A percentile compares a stretch with the other conserved stretches of the same genome.
Conservation (phyloP, 2,113 vertebrate species). For the Prunella fulvescens region DNA sequence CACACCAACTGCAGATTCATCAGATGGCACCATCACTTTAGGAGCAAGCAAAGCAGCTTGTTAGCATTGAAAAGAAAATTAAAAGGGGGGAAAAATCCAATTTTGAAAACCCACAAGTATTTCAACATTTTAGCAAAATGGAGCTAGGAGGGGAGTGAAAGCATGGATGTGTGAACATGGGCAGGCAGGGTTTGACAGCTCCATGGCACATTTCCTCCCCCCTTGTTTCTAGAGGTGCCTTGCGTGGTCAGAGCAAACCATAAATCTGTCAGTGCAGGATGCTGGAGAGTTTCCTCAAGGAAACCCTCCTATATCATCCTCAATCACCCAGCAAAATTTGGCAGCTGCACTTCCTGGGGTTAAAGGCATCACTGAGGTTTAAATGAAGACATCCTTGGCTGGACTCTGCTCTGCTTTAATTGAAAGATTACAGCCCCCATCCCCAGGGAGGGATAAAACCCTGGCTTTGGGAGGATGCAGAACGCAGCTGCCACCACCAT, state of each 20-base stretch:
- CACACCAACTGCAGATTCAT: neutral
- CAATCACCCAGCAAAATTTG: neutral
- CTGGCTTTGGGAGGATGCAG: neutral
- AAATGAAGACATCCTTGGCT: constrained; percentile 2
- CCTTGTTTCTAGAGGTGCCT: neutral
- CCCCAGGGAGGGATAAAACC: neutral
- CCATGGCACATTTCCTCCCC: neutral
- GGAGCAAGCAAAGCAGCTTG: neutral
- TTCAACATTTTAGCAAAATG: neutral
- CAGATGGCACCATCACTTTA: neutral
- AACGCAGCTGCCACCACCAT: neutral
- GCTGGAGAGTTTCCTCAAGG: neutral
- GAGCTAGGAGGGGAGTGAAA: neutral
- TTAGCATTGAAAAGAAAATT: neutral
- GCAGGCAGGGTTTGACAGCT: neutral
- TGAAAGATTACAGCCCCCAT: neutral
- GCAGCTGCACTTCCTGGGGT: neutral
- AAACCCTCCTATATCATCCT: neutral
- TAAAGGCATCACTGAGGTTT: neutral
- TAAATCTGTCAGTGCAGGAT: neutral
- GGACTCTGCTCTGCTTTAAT: neutral
- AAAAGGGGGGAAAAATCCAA: neutral
- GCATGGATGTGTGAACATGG: neutral
- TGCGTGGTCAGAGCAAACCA: neutral
- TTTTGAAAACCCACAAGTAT: neutral